phyloP scores from a whole-genome alignment of 2,888 invertebrate genomes.

The Melieria crassipennis region DNA sequence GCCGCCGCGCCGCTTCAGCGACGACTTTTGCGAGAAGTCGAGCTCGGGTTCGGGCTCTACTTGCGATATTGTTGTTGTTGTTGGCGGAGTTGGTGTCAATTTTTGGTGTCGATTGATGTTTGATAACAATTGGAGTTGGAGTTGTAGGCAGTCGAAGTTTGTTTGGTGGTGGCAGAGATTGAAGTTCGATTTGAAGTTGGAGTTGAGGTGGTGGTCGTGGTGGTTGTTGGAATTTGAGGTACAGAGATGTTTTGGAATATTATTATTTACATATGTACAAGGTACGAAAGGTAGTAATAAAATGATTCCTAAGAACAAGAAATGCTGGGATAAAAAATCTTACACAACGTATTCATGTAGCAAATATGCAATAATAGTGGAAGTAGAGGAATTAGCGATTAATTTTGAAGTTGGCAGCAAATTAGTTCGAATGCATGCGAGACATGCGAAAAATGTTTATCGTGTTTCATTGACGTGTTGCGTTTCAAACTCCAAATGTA shows the following conservation, averaged over 20 bases:
- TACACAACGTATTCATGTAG: not conserved
- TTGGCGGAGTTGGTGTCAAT: not conserved
- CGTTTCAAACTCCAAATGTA: too few species aligned
- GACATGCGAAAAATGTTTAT: too few species aligned
- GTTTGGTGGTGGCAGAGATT: constrained; percentile 15
- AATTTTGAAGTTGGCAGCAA: too few species aligned
- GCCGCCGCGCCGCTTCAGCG: constrained; percentile 65
- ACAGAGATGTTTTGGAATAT: constrained; percentile 20
- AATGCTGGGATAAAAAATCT: not conserved
- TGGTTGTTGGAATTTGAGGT: constrained; percentile 12
- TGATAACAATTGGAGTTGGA: not conserved
- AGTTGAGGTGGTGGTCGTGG: constrained; percentile 28
- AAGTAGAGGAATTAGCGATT: too few species aligned
- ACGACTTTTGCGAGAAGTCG: constrained; percentile 62
- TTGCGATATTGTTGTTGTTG: not conserved
- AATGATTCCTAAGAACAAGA: not conserved
- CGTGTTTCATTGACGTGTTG: too few species aligned
- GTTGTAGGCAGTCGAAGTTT: constrained; percentile 25
- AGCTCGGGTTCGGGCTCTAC: constrained; percentile 41
- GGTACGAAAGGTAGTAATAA: not conserved
- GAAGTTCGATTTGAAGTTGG: constrained; percentile 17
- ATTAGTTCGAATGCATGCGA: too few species aligned
- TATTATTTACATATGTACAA: constrained; percentile 23
- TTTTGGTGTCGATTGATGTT: constrained; percentile 18
- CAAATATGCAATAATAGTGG: too few species aligned